A percentile compares a stretch with the other conserved stretches of the same genome.
Conservation (phyloP, 2,888 invertebrate species). For the Drosophila mercatorum region DNA sequence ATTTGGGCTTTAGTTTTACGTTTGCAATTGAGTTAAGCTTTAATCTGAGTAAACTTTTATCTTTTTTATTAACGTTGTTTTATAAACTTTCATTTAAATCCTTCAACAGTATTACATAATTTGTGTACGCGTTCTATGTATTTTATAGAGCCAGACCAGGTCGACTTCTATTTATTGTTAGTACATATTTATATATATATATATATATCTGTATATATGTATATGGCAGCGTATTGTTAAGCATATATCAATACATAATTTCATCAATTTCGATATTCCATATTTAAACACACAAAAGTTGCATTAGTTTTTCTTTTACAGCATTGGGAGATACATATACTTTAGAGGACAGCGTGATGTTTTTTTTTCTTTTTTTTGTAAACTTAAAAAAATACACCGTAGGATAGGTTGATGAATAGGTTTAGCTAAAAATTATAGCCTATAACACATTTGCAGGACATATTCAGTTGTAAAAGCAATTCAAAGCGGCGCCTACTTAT, state of each 20-base stretch:
- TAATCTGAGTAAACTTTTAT: conserved; percentile 44
- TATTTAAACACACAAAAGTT: conserved; percentile 12
- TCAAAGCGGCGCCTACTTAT: conserved; percentile 59
- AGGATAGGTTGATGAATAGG: conserved; percentile 21
- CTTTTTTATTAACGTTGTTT: conserved; percentile 69
- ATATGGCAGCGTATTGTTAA: conserved; percentile 76
- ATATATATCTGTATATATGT: conserved; percentile 26
- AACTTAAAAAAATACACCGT: conserved; percentile 24
- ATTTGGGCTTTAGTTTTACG: conserved; percentile 36
- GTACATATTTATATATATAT: conserved; percentile 36
- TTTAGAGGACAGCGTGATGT: conserved; percentile 48
- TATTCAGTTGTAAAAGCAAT: conserved; percentile 68
- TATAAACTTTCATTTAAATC: conserved; percentile 75
- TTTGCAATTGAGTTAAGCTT: conserved; percentile 55
- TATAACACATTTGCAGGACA: conserved; percentile 72
- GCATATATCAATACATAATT: conserved; percentile 69
- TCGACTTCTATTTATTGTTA: conserved; percentile 52
- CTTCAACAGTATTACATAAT: conserved; percentile 70
- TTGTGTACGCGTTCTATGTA: conserved; percentile 50
- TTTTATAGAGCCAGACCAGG: conserved; percentile 60
- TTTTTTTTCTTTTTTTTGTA: conserved; percentile 20
- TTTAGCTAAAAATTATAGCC: conserved; percentile 51
- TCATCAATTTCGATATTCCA: conserved; percentile 27
- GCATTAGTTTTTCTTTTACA: conserved; percentile 41
- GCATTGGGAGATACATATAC: conserved; percentile 36